Base-by-base conservation (phyloP, 2,113 vertebrate species). In the Ceyx margarethae region DNA sequence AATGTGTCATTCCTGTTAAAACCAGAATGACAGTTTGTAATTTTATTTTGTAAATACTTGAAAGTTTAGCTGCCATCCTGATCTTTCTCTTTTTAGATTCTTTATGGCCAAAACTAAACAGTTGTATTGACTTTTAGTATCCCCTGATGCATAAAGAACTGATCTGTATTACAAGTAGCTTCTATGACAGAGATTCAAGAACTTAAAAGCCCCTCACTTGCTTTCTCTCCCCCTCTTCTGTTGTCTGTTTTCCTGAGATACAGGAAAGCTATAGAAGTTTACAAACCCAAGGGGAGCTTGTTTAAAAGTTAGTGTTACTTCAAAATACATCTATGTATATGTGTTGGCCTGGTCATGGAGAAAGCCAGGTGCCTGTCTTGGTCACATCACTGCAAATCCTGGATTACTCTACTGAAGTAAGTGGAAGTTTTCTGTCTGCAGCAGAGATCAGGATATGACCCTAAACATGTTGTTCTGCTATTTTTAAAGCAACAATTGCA, bases 21-120 rank as follows among this genome's bases (percentile, higher is more conserved):
- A 81, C 91, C 75, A 88, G 87, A 81, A 87, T 93, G 73, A 64
- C 19, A 8, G 73, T 76, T 91, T 87, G 67, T 54, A 85, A 92
- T 91, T 96, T 96, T 95, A 79, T 95, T 97, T 96, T 91, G 85
- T 93, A 95, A 95, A 79, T 71, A 77, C 76, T 75, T 94, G 90
- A 57, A 93, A 91, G 64, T 92, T 90, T 95, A 96, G 89, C 77
- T 87, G 43, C 90, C 83, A 82, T 91, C 71, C 56, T 91, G 92
- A 81, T 90, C 66, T 78, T 85, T 95, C 87, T 96, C 97, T 97
- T 86, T 94, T 87, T 91, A 79, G 61, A 60, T 95, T 86, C 37
- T 95, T 95, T 92, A 92, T 91, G 77, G 71, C 71, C 85, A 87
- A 87, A 96, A 77, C 31, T 57, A 90, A 96, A 91, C 74, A 92